Conservation (phyloP, 2,113 vertebrate genomes). For the Colistium nudipinnis region DNA sequence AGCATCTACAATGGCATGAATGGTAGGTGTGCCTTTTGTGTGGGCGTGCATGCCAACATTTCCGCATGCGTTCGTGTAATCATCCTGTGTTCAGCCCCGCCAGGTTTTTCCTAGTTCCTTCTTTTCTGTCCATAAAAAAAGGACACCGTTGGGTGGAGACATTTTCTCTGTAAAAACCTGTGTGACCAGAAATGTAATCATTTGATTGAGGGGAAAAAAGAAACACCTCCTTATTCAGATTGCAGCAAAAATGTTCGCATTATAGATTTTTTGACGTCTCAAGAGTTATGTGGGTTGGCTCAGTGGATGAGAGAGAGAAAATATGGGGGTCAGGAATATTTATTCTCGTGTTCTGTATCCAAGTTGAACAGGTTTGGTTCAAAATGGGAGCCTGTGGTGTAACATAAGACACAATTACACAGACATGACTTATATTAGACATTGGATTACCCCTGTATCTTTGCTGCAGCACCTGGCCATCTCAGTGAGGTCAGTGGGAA, state of each 20-base stretch:
- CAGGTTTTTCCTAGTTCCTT: neutral
- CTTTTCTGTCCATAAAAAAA: neutral
- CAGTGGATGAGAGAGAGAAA: constrained; percentile 28
- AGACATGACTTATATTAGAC: neutral
- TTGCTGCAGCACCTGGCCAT: constrained; percentile 27
- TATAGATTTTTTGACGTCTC: constrained; percentile 59
- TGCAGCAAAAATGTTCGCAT: constrained; percentile 43
- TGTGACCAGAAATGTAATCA: constrained; percentile 12
- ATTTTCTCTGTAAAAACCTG: neutral
- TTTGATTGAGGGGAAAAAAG: constrained; percentile 46
- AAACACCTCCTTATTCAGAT: constrained; percentile 29
- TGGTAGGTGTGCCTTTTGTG: constrained; percentile 78
- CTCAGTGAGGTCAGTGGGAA: constrained; percentile 41
- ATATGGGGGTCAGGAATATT: constrained; percentile 19
- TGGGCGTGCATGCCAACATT: neutral
- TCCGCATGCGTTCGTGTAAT: no score
- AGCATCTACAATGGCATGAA: constrained; percentile 92
- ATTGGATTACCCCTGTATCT: constrained; percentile 28
- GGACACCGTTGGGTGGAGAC: neutral
- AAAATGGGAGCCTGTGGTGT: neutral
- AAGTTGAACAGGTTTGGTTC: constrained; percentile 18
- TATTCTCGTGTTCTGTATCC: constrained; percentile 11
- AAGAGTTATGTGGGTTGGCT: constrained; percentile 50
- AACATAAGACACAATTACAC: neutral
- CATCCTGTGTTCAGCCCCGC: neutral